These are phyloP conservation scores for Nematolebias whitei DNA, from an alignment of 2,113 vertebrate species.

Conservation along the genomic window DNA sequence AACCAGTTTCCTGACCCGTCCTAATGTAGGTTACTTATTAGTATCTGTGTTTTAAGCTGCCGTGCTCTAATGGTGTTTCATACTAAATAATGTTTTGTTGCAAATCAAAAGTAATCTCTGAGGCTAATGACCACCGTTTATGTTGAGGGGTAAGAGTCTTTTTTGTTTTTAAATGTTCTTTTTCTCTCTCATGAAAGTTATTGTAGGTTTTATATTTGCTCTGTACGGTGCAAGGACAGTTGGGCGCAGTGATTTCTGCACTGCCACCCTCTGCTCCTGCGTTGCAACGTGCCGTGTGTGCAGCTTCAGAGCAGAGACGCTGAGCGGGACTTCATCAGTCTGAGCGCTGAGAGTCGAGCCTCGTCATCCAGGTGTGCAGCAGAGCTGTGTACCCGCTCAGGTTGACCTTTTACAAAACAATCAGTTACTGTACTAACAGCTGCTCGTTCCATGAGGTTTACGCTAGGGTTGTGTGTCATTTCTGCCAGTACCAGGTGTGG, in stretches of 20 bases:
- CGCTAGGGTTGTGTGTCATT: background rate
- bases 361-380: background rate
- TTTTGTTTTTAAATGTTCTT: background rate
- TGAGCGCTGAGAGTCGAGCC: background rate
- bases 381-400: background rate
- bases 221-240: background rate
- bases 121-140: background rate
- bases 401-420: background rate
- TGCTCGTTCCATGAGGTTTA: constrained; percentile 6
- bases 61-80: background rate
- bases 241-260: constrained; percentile 3
- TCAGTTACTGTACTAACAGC: background rate
- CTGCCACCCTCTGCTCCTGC: constrained; percentile 17
- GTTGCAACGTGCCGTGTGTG: background rate
- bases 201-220: background rate
- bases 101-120: background rate
- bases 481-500: constrained; percentile 8
- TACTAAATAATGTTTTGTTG: background rate
- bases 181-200: too few relatives aligned
- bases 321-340: background rate
- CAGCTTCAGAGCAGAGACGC: background rate
- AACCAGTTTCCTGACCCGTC: background rate
- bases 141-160: background rate
- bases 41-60: background rate
- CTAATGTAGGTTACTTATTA: background rate